Percentiles rank a stretch among this genome's conserved stretches.
Evolutionary conservation across 2,113 vertebrate species (phyloP).

Genomic region (Mixornis gularis): DNA sequence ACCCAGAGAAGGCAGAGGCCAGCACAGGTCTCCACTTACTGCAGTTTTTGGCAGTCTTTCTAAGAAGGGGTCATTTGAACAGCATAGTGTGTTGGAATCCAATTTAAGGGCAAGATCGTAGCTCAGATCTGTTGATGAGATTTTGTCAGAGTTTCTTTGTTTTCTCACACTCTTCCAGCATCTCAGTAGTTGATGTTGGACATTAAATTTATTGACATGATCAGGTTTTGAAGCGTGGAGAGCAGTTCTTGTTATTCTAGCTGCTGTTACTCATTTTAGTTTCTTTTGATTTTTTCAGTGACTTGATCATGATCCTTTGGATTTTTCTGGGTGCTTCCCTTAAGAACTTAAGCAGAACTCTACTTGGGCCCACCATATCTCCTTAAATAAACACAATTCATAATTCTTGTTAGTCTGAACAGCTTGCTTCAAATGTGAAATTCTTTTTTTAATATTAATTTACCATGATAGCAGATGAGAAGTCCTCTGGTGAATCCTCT

Average conservation of each 20-base stretch:
- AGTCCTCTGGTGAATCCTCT: background rate
- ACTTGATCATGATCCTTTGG: background rate
- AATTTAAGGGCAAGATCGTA: slow-evolving; percentile 8
- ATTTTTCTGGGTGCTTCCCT: background rate
- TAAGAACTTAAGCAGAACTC: background rate
- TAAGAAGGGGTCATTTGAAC: slow-evolving; percentile 15
- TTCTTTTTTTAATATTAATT: background rate
- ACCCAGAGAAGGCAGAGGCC: slow-evolving; percentile 46
- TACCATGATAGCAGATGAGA: background rate
- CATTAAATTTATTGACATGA: background rate
- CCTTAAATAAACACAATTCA: background rate
- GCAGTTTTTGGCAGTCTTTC: background rate
- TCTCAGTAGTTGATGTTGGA: background rate
- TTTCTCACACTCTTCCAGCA: background rate
- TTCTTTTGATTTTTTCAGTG: background rate
- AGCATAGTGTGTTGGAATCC: slow-evolving; percentile 15
- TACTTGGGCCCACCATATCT: background rate
- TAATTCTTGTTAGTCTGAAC: background rate
- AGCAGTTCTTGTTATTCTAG: background rate
- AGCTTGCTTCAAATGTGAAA: background rate
- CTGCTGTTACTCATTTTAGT: background rate
- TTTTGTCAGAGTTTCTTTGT: slow-evolving; percentile 1
- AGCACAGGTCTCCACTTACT: slow-evolving; percentile 7
- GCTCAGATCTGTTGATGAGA: background rate
- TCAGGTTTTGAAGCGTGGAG: background rate